phyloP scores from a whole-genome alignment of 1,140 invertebrate species.

The Caligus rogercresseyi region DNA sequence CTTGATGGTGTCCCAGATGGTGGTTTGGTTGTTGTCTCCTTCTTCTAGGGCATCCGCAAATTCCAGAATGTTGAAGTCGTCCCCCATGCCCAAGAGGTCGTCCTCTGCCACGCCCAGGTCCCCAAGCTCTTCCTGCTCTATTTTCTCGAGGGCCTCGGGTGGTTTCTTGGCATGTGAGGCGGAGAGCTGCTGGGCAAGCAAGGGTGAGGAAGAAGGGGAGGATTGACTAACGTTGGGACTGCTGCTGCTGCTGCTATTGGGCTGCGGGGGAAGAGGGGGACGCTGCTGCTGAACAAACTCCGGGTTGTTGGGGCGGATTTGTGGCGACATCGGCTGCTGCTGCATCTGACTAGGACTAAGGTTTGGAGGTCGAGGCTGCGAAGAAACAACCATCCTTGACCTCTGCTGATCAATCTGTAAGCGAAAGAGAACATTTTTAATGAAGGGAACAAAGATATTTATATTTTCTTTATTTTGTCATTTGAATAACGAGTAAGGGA shows the following conservation, averaged over 20 bases:
- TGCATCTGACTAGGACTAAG: background rate
- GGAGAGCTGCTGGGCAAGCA: background rate
- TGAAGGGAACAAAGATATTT: too few species aligned
- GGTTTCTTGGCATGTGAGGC: background rate
- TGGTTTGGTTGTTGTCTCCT: background rate
- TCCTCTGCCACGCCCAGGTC: slow-evolving; percentile 68
- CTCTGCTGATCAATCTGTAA: background rate
- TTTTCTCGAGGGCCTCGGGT: slow-evolving; percentile 28
- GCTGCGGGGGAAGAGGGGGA: background rate
- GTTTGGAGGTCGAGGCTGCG: background rate
- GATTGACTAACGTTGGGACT: background rate
- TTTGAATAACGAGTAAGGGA: too few species aligned
- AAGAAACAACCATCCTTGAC: background rate
- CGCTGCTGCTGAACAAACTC: background rate
- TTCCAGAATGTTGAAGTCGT: slow-evolving; percentile 86
- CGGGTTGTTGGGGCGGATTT: too few species aligned
- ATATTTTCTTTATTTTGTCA: too few species aligned
- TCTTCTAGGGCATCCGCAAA: slow-evolving; percentile 58
- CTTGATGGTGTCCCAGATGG: slow-evolving; percentile 8
- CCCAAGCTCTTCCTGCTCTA: slow-evolving; percentile 40
- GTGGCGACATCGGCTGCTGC: too few species aligned
- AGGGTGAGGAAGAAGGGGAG: background rate
- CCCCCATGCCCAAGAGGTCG: slow-evolving; percentile 59
- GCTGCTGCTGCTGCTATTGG: too few species aligned
- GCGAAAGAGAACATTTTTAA: too few species aligned